These are phyloP conservation scores for Salvator merianae DNA, from an alignment of 2,113 vertebrate species.

Conservation along the genomic window DNA sequence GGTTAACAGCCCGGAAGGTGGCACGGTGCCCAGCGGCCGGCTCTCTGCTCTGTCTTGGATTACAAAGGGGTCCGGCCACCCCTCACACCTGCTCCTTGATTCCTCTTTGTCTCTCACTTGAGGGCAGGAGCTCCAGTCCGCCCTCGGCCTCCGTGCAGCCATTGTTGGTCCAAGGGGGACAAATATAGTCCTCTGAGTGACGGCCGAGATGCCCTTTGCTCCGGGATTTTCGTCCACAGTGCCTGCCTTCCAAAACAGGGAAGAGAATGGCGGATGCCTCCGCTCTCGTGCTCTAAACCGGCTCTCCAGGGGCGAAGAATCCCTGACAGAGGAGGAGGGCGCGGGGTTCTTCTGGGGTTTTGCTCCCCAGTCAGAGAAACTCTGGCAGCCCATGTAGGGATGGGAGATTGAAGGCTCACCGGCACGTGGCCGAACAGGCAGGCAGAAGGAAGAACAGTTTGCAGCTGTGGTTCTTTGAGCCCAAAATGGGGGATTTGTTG, in stretches of 20 bases:
- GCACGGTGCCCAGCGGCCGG: not conserved
- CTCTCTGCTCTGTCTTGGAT: not conserved
- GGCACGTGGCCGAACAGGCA: not conserved
- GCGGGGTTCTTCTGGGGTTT: not conserved
- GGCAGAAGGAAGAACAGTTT: not conserved
- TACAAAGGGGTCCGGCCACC: not conserved
- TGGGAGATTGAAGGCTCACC: not conserved
- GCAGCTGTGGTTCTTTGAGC: no score
- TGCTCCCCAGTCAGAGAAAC: no score
- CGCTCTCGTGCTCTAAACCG: not conserved
- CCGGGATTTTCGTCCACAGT: not conserved
- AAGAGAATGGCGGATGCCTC: not conserved
- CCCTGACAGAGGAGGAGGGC: no score
- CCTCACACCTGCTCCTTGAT: not conserved
- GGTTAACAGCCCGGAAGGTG: not conserved
- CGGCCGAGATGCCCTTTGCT: not conserved
- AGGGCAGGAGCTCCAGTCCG: not conserved
- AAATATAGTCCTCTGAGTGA: not conserved
- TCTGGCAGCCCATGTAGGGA: no score
- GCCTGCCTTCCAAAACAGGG: not conserved
- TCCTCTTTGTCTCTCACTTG: not conserved
- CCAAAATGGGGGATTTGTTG: no score
- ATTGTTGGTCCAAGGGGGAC: not conserved
- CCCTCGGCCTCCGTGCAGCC: not conserved
- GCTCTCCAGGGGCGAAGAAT: not conserved